Evolutionary conservation across 2,888 invertebrate genomes (phyloP).

Genomic region (Eupithecia pulchellata): DNA sequence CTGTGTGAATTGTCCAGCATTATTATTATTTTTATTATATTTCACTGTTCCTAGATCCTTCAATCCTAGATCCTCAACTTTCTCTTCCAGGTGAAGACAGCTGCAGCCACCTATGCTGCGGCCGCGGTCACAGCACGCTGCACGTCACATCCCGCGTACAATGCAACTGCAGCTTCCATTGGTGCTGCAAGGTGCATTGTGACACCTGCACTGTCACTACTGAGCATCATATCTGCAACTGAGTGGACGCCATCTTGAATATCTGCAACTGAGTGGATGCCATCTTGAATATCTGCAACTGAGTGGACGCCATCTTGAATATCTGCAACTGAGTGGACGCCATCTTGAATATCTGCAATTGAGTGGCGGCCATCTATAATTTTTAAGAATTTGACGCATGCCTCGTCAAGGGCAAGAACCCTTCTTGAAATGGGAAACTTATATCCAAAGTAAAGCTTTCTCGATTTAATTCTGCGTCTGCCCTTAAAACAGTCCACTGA

Average conservation of each 20-base stretch:
- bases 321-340: not conserved
- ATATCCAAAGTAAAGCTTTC: not conserved
- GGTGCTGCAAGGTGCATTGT: conserved; percentile 98
- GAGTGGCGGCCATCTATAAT: not conserved
- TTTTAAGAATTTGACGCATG: not conserved
- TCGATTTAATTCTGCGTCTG: not conserved
- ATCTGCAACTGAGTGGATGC: not conserved
- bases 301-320: not conserved
- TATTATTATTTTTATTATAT: too few relatives aligned
- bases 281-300: not conserved
- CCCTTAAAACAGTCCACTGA: not conserved
- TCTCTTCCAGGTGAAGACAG: conserved; percentile 88
- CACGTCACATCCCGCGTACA: conserved; percentile 89
- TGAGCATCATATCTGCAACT: conserved; percentile 87
- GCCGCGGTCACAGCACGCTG: conserved; percentile 96
- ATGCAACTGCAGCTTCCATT: conserved; percentile 97
- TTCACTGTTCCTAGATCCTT: too few relatives aligned
- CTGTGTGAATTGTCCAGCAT: too few relatives aligned
- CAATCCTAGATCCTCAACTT: too few relatives aligned
- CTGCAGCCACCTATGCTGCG: conserved; percentile 95
- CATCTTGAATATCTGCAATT: not conserved
- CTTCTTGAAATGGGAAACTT: not conserved
- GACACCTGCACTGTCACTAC: conserved; percentile 92
- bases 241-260: conserved; percentile 22
- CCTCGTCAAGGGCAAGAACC: not conserved